Percentiles rank a stretch among this genome's conserved stretches.
These are phyloP conservation scores for Xyliphius kryptos DNA, from an alignment of 2,113 vertebrate genomes.

Conservation along the genomic window DNA sequence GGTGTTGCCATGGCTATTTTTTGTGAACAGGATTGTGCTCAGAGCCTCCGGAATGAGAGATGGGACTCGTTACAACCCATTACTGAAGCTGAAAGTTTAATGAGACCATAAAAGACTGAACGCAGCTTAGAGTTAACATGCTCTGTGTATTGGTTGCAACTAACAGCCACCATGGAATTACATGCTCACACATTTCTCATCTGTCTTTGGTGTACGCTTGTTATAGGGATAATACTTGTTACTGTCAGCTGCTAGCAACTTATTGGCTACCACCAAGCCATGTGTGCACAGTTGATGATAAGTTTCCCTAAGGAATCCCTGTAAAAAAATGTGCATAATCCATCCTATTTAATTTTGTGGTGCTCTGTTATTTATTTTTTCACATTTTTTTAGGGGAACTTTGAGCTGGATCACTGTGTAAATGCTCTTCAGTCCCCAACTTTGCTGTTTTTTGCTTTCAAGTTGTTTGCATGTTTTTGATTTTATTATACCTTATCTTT, in stretches of 20 bases:
- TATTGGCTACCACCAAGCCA: constrained; percentile 6
- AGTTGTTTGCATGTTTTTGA: too few relatives aligned
- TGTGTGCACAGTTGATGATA: constrained; percentile 29
- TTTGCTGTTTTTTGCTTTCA: too few relatives aligned
- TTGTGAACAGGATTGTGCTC: neutral
- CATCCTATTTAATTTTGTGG: constrained; percentile 31
- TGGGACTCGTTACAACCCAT: constrained; percentile 27
- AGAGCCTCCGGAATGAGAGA: constrained; percentile 2
- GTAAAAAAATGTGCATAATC: constrained; percentile 31
- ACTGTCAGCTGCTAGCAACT: constrained; percentile 1
- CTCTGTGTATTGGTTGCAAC: constrained; percentile 23
- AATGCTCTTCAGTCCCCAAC: neutral
- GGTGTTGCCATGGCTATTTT: neutral
- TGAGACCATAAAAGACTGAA: constrained; percentile 34
- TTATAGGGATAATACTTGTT: constrained; percentile 35
- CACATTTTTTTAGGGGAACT: neutral
- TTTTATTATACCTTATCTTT: too few relatives aligned
- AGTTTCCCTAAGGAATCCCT: constrained; percentile 10
- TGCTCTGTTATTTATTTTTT: constrained; percentile 6
- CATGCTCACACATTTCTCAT: neutral
- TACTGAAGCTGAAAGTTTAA: constrained; percentile 40
- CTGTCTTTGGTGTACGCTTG: constrained; percentile 19
- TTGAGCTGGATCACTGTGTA: neutral
- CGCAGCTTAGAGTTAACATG: constrained; percentile 28
- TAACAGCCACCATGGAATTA: neutral